Evolutionary conservation across 1,140 invertebrate species (phyloP).

Genomic region (Pseudomyrmex gracilis): DNA sequence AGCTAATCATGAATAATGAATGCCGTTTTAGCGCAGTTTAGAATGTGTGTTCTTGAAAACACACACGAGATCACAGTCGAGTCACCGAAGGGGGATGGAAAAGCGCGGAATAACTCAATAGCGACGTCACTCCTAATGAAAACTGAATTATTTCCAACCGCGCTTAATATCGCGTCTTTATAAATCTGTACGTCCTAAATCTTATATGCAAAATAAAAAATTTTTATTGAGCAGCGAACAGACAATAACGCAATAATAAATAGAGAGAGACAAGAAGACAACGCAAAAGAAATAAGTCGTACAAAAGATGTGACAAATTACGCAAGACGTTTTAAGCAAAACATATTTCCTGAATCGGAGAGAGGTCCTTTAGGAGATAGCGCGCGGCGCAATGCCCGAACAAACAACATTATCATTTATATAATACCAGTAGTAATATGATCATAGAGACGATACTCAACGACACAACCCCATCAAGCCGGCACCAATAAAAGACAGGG

Average conservation of each 20-base stretch:
- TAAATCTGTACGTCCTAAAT: no score
- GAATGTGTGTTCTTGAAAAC: conserved; percentile 45
- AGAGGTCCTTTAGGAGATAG: conserved; percentile 6
- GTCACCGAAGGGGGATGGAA: conserved; percentile 1
- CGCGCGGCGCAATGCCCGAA: not conserved
- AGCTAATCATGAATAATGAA: conserved; percentile 76
- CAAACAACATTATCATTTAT: conserved; percentile 33
- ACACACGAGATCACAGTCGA: conserved; percentile 37
- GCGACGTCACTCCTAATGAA: no score
- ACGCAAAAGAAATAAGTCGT: not conserved
- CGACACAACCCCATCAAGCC: not conserved
- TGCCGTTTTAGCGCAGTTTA: conserved; percentile 57
- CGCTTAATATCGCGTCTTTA: no score
- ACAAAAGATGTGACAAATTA: not conserved
- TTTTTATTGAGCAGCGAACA: no score
- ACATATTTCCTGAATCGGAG: not conserved
- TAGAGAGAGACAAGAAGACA: not conserved
- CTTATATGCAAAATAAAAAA: no score
- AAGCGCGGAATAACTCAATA: conserved; percentile 1
- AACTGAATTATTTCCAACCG: not conserved
- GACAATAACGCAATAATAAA: not conserved
- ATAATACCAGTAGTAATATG: not conserved
- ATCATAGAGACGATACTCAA: conserved; percentile 11
- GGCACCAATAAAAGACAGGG: not conserved
- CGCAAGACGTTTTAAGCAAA: not conserved